Percentiles rank a stretch among this genome's conserved stretches.
Evolutionary conservation across 2,888 invertebrate genomes (phyloP).

Genomic region (Noctua pronuba): DNA sequence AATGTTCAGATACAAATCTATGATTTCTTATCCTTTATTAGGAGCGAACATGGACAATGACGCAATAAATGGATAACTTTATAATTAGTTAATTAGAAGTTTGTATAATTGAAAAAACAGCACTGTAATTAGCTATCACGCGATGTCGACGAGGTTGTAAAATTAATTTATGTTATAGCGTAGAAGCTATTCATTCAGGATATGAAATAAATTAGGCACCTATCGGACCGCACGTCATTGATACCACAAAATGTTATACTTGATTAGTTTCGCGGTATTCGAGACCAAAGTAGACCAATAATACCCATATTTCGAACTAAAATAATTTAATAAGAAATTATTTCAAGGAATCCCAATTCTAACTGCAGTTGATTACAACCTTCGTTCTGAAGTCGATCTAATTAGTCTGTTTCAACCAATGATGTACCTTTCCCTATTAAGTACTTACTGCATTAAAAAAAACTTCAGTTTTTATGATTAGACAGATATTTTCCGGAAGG

Average conservation of each 20-base stretch:
- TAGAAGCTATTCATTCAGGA: slow-evolving; percentile 18
- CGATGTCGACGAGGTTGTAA: slow-evolving; percentile 37
- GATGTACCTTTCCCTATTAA: not conserved
- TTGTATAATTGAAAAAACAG: slow-evolving; percentile 33
- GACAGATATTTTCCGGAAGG: slow-evolving; percentile 6
- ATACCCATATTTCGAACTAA: slow-evolving; percentile 8
- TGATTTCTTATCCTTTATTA: slow-evolving; percentile 21
- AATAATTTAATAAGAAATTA: not conserved
- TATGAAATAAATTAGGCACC: slow-evolving; percentile 22
- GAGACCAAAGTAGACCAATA: slow-evolving; percentile 7
- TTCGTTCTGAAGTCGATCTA: not conserved
- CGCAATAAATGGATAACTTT: slow-evolving; percentile 31
- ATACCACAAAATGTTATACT: slow-evolving; percentile 26
- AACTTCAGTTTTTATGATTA: not conserved
- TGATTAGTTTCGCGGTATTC: slow-evolving; percentile 51
- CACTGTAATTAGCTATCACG: slow-evolving; percentile 47
- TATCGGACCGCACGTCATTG: slow-evolving; percentile 8
- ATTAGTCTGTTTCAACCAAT: not conserved
- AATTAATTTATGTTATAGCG: slow-evolving; percentile 19
- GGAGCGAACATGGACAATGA: slow-evolving; percentile 18
- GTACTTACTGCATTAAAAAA: not conserved
- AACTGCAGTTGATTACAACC: not conserved
- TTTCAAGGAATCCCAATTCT: slow-evolving; percentile 15
- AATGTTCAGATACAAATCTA: slow-evolving; percentile 36
- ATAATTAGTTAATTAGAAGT: slow-evolving; percentile 40